A percentile compares a stretch with the other conserved stretches of the same genome.
phyloP scores from a whole-genome alignment of 2,797 vertebrate genomes.

The Melanogrammus aeglefinus region DNA sequence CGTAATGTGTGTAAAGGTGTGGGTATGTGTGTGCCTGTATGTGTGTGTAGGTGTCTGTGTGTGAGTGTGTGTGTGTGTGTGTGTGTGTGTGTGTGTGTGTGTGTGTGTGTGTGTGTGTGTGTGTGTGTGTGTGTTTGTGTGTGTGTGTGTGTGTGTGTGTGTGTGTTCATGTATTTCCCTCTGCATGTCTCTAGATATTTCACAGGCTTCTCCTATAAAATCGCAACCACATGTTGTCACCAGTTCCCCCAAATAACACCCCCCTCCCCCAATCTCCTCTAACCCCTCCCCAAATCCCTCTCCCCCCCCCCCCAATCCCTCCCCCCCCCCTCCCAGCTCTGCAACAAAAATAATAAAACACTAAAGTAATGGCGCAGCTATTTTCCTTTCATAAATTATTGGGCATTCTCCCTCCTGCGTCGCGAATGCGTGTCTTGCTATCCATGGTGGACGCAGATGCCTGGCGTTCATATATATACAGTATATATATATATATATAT shows the following conservation, averaged over 20 bases:
- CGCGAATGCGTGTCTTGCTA: too few relatives aligned
- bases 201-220: slow-evolving; percentile 59
- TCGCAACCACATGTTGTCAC: slow-evolving; percentile 77
- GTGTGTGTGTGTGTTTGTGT: too few relatives aligned
- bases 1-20: too few relatives aligned
- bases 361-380: slow-evolving; percentile 61
- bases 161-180: not conserved
- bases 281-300: slow-evolving; percentile 34
- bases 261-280: slow-evolving; percentile 67
- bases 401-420: slow-evolving; percentile 29
- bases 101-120: too few relatives aligned
- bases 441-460: too few relatives aligned
- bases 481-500: too few relatives aligned
- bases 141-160: too few relatives aligned
- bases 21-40: too few relatives aligned
- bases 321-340: slow-evolving; percentile 38
- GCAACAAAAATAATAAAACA: slow-evolving; percentile 76
- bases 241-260: slow-evolving; percentile 54
- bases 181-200: slow-evolving; percentile 65
- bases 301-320: slow-evolving; percentile 71
- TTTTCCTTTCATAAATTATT: slow-evolving; percentile 79
- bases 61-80: too few relatives aligned
- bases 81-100: too few relatives aligned
- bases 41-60: too few relatives aligned
- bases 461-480: too few relatives aligned